phyloP scores from a whole-genome alignment of 2,888 invertebrate genomes.

The Pseudanteris insignis region DNA sequence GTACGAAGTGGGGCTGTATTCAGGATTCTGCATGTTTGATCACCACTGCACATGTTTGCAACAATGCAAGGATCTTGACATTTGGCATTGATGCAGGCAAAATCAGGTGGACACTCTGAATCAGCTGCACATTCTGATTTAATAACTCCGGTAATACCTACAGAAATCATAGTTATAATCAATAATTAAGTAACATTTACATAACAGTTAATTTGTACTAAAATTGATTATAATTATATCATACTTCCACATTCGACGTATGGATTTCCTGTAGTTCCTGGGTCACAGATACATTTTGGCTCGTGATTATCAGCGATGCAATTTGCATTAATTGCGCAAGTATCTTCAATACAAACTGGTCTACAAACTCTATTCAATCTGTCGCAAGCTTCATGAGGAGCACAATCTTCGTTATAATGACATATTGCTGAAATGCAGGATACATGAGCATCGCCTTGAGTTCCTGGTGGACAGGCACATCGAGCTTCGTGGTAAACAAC shows the following conservation, averaged over 20 bases:
- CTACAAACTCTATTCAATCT: constrained; percentile 83
- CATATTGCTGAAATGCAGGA: constrained; percentile 86
- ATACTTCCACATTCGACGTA: constrained; percentile 77
- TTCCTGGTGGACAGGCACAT: constrained; percentile 85
- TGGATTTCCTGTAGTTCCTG: constrained; percentile 82
- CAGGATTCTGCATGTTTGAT: constrained; percentile 81
- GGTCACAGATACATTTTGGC: constrained; percentile 79
- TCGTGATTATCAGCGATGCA: constrained; percentile 81
- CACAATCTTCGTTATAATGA: constrained; percentile 90
- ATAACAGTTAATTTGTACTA: too few relatives aligned
- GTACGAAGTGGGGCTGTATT: constrained; percentile 84
- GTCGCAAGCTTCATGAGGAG: constrained; percentile 84
- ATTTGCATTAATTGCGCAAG: constrained; percentile 81
- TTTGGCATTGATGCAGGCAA: constrained; percentile 80
- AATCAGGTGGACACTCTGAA: constrained; percentile 77
- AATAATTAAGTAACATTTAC: too few relatives aligned
- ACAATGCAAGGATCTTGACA: constrained; percentile 82
- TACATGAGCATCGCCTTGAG: constrained; percentile 83
- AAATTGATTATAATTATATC: too few relatives aligned
- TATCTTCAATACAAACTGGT: constrained; percentile 82
- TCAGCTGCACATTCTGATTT: constrained; percentile 78
- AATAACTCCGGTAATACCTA: constrained; percentile 46
- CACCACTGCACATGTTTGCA: constrained; percentile 77
- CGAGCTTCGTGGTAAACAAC: constrained; percentile 80
- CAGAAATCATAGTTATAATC: too few relatives aligned